Evolutionary conservation across 2,113 vertebrate genomes (phyloP), one percentile per base, ranked within the genome.

Genomic region (Physeter macrocephalus): DNA sequence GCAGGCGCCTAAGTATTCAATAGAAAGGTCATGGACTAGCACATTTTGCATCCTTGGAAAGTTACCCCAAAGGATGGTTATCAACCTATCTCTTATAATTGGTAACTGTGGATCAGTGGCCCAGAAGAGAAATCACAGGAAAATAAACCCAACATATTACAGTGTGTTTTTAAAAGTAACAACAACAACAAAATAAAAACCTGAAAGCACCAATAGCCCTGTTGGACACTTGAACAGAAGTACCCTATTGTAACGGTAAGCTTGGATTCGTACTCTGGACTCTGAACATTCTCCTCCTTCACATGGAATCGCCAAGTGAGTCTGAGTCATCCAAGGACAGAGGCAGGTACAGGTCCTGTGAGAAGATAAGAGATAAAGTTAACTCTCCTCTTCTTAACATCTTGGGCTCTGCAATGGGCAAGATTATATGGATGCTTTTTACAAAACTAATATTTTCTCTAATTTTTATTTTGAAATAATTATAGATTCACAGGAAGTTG

Each of bases 311-410:
- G 12, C 99, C 99, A 3, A 99, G 98, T 88, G 99, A 99, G 93
- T 99, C 99, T 0, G 99, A 99, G 69, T 99, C 99, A 98, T 99
- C 99, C 99, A 99, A 99, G 97, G 99, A 99, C 97, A 99, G 99
- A 74, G 99, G 99, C 99, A 99, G 99, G 98, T 99, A 99, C 96
- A 99, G 99, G 98, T 99, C 99, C 99, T 99, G 98, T 98, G 95
- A 97, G 96, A 98, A 97, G 98, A 98, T 98, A 96, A 98, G 94
- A 93, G 36, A 74, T 90, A 96, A 96, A 97, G 98, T 99, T 98
- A 99, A 98, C 86, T 98, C 86, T 96, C 95, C 31, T 87, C 93
- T 96, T 93, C 57, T 86, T 52, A 49, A 20, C n/a, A 93, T 61
- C 4, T 49, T 69, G 54, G 88, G 36, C 49, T 78, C 69, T 74